phyloP scores from a whole-genome alignment of 2,888 invertebrate species.

The Exephanes ischioxanthus region DNA sequence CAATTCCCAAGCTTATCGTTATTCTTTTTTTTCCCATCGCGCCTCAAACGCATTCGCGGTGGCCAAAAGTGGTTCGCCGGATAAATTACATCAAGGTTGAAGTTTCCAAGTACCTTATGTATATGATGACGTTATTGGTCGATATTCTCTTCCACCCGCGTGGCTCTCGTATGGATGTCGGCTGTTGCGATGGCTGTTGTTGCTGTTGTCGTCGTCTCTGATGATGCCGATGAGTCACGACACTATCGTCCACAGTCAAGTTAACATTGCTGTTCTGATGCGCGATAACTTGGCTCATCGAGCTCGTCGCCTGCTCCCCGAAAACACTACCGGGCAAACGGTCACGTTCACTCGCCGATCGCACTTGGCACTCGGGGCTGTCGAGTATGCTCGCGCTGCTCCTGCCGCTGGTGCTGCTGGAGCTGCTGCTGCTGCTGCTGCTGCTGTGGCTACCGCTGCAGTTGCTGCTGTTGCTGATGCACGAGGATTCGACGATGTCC shows the following conservation, averaged over 20 bases:
- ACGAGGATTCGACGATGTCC: conserved; percentile 87
- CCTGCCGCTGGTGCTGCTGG: conserved; percentile 63
- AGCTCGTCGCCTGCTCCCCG: conserved; percentile 82
- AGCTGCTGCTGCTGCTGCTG: conserved; percentile 52
- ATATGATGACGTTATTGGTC: conserved; percentile 90
- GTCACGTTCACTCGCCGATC: conserved; percentile 63
- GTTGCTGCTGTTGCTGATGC: conserved; percentile 68
- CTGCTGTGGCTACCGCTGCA: conserved; percentile 49
- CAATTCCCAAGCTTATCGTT: too few species aligned
- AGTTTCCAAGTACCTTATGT: conserved; percentile 88
- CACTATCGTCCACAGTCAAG: conserved; percentile 69
- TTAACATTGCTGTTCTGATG: conserved; percentile 71
- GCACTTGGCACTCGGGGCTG: conserved; percentile 83
- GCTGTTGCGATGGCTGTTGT: conserved; percentile 72
- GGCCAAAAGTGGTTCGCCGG: too few species aligned
- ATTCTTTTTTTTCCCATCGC: too few species aligned
- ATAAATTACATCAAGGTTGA: neutral
- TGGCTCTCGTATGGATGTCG: conserved; percentile 87
- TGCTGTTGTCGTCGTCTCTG: conserved; percentile 68
- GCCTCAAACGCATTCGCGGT: too few species aligned
- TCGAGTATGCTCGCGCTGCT: conserved; percentile 84
- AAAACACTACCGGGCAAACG: conserved; percentile 77
- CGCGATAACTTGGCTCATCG: conserved; percentile 69
- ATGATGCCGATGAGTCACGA: conserved; percentile 69
- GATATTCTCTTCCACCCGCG: conserved; percentile 92